Evolutionary conservation across 2,797 vertebrate genomes (phyloP).

Genomic region (Moxostoma hubbsi): DNA sequence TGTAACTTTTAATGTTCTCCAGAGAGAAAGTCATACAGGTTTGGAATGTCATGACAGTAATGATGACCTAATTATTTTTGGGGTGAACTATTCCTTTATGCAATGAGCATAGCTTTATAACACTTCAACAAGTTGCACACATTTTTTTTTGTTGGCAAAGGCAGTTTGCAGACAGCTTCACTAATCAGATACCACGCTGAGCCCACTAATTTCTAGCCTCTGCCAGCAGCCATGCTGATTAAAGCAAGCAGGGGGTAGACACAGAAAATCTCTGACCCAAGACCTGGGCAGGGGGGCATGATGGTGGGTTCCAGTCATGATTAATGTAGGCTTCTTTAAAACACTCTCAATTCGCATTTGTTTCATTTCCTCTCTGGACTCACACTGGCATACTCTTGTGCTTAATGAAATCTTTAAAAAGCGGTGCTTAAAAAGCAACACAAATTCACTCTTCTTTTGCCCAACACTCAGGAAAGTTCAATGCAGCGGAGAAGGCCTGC

Average conservation of each 20-base stretch:
- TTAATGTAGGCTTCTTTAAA: conserved; percentile 35
- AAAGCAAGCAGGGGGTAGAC: conserved; percentile 3
- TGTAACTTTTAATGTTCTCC: too few species aligned
- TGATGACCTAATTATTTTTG: too few species aligned
- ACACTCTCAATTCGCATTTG: conserved; percentile 36
- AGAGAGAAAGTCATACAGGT: too few species aligned
- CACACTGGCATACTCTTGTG: conserved; percentile 9
- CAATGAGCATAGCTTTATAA: conserved; percentile 2
- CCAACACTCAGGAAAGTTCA: conserved; percentile 4
- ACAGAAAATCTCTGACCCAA: conserved; percentile 27
- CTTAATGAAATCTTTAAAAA: conserved; percentile 49
- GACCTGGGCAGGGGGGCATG: conserved; percentile 10
- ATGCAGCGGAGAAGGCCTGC: conserved; percentile 34
- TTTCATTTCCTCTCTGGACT: conserved; percentile 24
- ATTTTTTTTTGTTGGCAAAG: conserved; percentile 10
- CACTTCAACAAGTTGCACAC: background rate
- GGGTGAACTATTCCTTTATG: too few species aligned
- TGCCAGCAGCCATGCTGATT: conserved; percentile 40
- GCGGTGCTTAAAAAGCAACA: conserved; percentile 34
- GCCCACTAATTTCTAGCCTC: conserved; percentile 39
- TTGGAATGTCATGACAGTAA: too few species aligned
- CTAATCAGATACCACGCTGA: conserved; percentile 38
- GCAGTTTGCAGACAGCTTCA: conserved; percentile 34
- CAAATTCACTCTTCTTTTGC: conserved; percentile 32
- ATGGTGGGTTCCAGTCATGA: conserved; percentile 30